Evolutionary conservation across 2,797 vertebrate genomes (phyloP).

Genomic region (Pseudomugil tenellus): DNA sequence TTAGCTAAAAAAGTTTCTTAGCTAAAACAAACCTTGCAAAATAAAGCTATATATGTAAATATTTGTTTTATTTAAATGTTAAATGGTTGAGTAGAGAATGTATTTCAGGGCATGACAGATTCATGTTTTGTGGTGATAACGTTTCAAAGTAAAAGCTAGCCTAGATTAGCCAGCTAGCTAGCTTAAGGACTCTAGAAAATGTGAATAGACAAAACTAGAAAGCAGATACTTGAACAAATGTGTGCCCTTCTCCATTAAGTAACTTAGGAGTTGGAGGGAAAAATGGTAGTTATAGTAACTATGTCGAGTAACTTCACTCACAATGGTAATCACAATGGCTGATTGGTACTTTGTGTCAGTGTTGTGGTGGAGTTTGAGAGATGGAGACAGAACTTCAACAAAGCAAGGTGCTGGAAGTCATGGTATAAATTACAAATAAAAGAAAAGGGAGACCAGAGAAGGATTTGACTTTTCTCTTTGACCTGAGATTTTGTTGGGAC

Average conservation of each 20-base stretch:
- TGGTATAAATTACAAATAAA: slow-evolving; percentile 27
- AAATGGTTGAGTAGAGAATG: too few species aligned
- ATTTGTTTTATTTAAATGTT: not conserved
- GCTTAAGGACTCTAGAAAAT: not conserved
- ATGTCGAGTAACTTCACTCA: slow-evolving; percentile 1
- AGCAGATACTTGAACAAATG: not conserved
- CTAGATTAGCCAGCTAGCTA: not conserved
- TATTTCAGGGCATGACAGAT: too few species aligned
- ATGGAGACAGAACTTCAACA: slow-evolving; percentile 25
- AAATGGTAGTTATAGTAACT: not conserved
- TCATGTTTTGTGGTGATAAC: not conserved
- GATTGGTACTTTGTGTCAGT: slow-evolving; percentile 31
- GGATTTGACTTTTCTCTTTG: slow-evolving; percentile 71
- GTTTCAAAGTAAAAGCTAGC: not conserved
- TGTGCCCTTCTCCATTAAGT: too few species aligned
- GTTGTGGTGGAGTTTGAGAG: slow-evolving; percentile 16
- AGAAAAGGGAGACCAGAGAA: slow-evolving; percentile 53
- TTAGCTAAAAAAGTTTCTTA: not conserved
- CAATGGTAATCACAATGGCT: slow-evolving; percentile 4
- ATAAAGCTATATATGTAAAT: not conserved
- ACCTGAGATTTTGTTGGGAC: slow-evolving; percentile 77
- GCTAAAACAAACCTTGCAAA: not conserved
- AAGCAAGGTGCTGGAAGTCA: slow-evolving; percentile 33
- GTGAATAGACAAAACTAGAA: not conserved
- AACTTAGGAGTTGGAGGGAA: not conserved